These are phyloP conservation scores for Drosophila miranda DNA, from an alignment of 1,140 invertebrate species.

Conservation along the genomic window DNA sequence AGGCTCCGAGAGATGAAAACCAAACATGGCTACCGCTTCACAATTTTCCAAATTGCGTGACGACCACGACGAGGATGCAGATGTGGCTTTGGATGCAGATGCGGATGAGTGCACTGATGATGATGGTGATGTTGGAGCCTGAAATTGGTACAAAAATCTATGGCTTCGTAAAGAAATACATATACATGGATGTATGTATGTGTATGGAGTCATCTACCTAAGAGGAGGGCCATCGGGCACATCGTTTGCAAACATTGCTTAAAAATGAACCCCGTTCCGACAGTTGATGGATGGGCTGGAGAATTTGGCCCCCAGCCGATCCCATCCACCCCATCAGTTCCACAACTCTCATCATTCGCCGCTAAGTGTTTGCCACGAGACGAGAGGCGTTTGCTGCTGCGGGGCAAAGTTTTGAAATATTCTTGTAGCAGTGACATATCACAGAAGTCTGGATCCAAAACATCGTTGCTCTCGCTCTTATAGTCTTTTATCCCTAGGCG, in stretches of 20 bases:
- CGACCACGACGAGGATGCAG: slow-evolving; percentile 18
- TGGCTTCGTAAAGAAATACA: slow-evolving; percentile 23
- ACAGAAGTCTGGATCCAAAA: too few relatives aligned
- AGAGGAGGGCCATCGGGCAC: slow-evolving; percentile 11
- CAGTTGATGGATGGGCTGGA: slow-evolving; percentile 73
- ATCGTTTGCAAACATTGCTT: slow-evolving; percentile 74
- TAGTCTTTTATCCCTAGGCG: too few relatives aligned
- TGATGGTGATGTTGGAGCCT: too few relatives aligned
- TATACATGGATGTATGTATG: neutral
- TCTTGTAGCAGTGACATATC: too few relatives aligned
- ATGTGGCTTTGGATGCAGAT: slow-evolving; percentile 3
- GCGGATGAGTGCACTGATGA: slow-evolving; percentile 12
- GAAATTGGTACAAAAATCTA: too few relatives aligned
- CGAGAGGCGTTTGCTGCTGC: slow-evolving; percentile 1
- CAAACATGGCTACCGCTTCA: slow-evolving; percentile 45
- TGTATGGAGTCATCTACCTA: slow-evolving; percentile 32
- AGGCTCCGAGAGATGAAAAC: slow-evolving; percentile 35
- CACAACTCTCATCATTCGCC: slow-evolving; percentile 39
- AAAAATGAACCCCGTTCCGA: slow-evolving; percentile 74
- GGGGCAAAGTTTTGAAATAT: too few relatives aligned
- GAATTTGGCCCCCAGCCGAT: slow-evolving; percentile 51
- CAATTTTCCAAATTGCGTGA: slow-evolving; percentile 40
- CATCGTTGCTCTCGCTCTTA: too few relatives aligned
- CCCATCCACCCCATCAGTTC: slow-evolving; percentile 1
- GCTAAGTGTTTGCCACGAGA: slow-evolving; percentile 29